Evolutionary conservation across 92 coral and sea anemone species (phyloP).

Genomic region (Pocillopora grandis): DNA sequence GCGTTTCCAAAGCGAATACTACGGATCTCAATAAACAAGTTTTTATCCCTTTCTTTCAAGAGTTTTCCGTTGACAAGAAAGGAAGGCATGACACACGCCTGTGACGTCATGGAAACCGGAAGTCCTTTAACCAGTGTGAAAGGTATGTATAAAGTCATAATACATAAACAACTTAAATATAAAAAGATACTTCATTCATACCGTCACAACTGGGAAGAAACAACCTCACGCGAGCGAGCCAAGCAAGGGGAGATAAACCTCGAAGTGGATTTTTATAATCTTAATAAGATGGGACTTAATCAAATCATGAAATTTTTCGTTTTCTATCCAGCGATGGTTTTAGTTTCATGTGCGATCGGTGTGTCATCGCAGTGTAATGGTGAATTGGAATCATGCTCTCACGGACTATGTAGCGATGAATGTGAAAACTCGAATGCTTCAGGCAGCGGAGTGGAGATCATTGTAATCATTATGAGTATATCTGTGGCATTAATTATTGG

Average conservation of each 20-base stretch:
- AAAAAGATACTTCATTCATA: neutral
- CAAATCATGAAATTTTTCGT: neutral
- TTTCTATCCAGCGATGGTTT: neutral
- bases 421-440: slow-evolving; percentile 8
- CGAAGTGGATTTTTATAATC: neutral
- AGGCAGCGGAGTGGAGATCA: slow-evolving; percentile 29
- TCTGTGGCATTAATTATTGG: slow-evolving; percentile 59
- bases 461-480: slow-evolving; percentile 58
- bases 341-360: neutral
- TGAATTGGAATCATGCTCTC: slow-evolving; percentile 10
- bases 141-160: neutral
- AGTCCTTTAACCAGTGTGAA: slow-evolving; percentile 4
- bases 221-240: neutral
- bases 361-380: slow-evolving; percentile 16
- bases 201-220: neutral
- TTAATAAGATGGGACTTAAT: neutral
- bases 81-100: neutral
- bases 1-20: neutral
- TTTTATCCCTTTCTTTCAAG: slow-evolving; percentile 5
- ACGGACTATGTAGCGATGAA: slow-evolving; percentile 10
- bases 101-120: slow-evolving; percentile 42
- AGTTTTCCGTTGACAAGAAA: neutral
- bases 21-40: neutral
- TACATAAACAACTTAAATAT: neutral
- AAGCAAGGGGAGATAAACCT: neutral